Percentiles rank a stretch among this genome's conserved stretches.
These are phyloP conservation scores for Aphodius granarius DNA, from an alignment of 2,888 invertebrate genomes.

Conservation along the genomic window DNA sequence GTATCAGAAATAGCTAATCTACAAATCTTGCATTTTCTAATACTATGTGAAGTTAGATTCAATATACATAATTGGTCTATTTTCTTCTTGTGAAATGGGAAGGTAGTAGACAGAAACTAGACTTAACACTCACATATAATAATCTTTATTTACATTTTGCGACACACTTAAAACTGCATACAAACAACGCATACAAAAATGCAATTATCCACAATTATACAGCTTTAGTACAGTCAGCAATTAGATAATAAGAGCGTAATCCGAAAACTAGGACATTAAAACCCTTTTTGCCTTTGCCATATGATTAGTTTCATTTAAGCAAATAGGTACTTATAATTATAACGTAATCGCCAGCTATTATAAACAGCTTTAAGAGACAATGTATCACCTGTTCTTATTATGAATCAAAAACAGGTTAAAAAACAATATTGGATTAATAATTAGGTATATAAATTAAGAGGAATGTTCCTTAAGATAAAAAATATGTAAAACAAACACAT, in stretches of 20 bases:
- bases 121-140: background rate
- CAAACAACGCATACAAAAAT: background rate
- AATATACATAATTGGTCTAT: background rate
- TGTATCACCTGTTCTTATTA: too few relatives aligned
- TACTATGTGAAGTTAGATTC: too few relatives aligned
- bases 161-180: background rate
- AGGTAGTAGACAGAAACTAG: background rate
- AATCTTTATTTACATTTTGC: background rate
- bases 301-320: background rate
- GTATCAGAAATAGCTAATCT: too few relatives aligned
- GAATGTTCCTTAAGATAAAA: too few relatives aligned
- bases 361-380: background rate
- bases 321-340: background rate
- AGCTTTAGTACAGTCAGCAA: background rate
- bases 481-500: conserved; percentile 36
- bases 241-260: background rate
- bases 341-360: background rate
- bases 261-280: background rate
- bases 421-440: too few relatives aligned
- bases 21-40: too few relatives aligned
- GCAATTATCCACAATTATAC: background rate
- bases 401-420: too few relatives aligned
- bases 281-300: background rate
- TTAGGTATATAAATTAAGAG: too few relatives aligned
- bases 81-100: background rate